Base-by-base conservation (phyloP, 1,140 invertebrate species). In the Rhyzopertha dominica region DNA sequence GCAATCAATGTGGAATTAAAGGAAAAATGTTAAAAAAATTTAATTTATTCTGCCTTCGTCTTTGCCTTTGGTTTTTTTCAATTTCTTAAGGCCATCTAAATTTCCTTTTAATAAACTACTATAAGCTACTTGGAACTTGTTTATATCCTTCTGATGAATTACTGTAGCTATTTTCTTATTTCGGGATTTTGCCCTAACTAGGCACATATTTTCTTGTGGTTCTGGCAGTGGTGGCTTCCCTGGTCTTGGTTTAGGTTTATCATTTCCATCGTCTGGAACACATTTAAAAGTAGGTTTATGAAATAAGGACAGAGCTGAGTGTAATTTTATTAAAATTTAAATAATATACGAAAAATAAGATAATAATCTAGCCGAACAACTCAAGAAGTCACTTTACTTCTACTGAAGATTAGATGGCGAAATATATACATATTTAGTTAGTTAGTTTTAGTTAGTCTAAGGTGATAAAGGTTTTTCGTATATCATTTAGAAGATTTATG, bases 41-140 rank as follows among this genome's bases (percentile, higher is more conserved):
- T 20, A 35, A 25, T 34, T 62, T 74, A 65, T 62, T 76, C 76
- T 46, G 81, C 76, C 76, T 88, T 79, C 51, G 81, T 61, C 63
- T 77, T 88, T 71, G 62, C 77, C 71, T 70, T 89, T 84, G 3
- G 75, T 73, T 69, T 90, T 90, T 63, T 90, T 88, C 49, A 87
- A 73, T 67, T 90, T 87, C 66, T 89, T 90, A 37, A 92, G 68
- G 48, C 85, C 86, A 73, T 87, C 88, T 65, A 91, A 80, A 68
- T 87, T 90, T n/a, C 79, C 82, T 69, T 87, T 87, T 17, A 91
- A 68, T 47, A 90, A 69, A 71, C 81, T 87, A 62, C 83, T 84
- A 67, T 90, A 91, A 1, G 85, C 84, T 54, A 83, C 75, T 67
- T 89, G 87, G 69, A 90, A 88, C 70, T 85, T 86, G 63, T 86